Evolutionary conservation across 2,113 vertebrate species (phyloP), one percentile per base, ranked within the genome.

Genomic region (Manacus vitellinus): DNA sequence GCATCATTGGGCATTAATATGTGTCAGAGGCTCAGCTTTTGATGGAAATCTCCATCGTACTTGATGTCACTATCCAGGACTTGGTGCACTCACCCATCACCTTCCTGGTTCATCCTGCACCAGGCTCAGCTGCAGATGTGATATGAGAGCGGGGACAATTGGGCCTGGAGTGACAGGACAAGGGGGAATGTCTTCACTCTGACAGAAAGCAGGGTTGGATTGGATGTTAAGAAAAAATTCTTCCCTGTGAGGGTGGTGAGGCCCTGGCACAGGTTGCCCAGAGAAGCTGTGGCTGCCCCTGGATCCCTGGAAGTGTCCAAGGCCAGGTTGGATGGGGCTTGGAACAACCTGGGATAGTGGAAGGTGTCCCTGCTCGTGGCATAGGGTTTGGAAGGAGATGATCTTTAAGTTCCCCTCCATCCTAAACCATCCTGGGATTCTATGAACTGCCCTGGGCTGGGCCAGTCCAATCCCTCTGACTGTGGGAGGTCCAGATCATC

Each of bases 291-390:
- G 63, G 25, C 71, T 33, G 30, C 28, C 14, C 8, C 41, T 46
- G 44, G 18, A 55, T 47, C 30, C 47, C 71, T 70, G 71, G 17
- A 8, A 83, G 30, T 47, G 20, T 47, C 10, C 62, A 41, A 41
- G 8, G 1, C 16, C 11, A 31, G 8, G 14, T 0, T 62, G 78
- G 23, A 39, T 0, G 0, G 39, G 39, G 4, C 16, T 83, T 62
- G 62, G 30, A 76, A 17, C 25, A 55, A 3, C 21, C 25, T 76
- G 71, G 30, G 20, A 2, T 6, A 44, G 30, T 70, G 55, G 41
- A 23, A 83, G 5, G 5, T 76, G 41, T 54, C 23, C 20, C 39
- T 54, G 28, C 13, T 27, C 13, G 4, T 25, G 54, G 46, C 52
- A n/a, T 5, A 24, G 11, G 2, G 1, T 82, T 82, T 65, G 41